These are phyloP conservation scores for Drosophila pachea DNA, from an alignment of 1,140 invertebrate species.

Conservation along the genomic window DNA sequence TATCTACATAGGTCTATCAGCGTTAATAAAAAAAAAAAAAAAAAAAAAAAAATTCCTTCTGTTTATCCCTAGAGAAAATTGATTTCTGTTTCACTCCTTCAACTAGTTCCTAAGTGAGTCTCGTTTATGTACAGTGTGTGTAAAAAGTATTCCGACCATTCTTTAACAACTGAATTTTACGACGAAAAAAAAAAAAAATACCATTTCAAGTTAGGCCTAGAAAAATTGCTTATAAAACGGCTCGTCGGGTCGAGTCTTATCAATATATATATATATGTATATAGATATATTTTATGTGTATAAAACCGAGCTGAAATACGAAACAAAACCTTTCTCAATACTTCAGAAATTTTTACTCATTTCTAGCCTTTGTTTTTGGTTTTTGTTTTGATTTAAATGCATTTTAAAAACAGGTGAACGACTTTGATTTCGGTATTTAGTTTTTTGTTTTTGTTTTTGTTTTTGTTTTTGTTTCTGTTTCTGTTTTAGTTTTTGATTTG, in stretches of 20 bases:
- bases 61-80: conserved; percentile 31
- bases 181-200: too few species aligned
- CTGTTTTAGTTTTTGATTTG: conserved; percentile 12
- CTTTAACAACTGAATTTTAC: conserved; percentile 17
- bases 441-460: conserved; percentile 39
- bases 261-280: conserved; percentile 12
- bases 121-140: conserved; percentile 60
- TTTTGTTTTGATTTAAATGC: conserved; percentile 57
- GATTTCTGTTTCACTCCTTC: conserved; percentile 14
- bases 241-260: conserved; percentile 29
- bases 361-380: conserved; percentile 8
- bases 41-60: too few species aligned
- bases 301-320: conserved; percentile 52
- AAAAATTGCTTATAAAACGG: conserved; percentile 75
- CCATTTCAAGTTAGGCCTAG: conserved; percentile 52
- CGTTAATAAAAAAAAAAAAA: conserved; percentile 38
- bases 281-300: conserved; percentile 22
- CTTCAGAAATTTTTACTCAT: not conserved
- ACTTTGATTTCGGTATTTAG: conserved; percentile 53
- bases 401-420: conserved; percentile 70
- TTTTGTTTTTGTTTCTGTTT: conserved; percentile 5
- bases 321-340: conserved; percentile 47
- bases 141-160: conserved; percentile 35
- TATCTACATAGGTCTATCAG: conserved; percentile 77
- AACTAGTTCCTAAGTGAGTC: conserved; percentile 32